These are phyloP conservation scores for Aradophagus sp. DNA, from an alignment of 1,140 invertebrate species.

Conservation along the genomic window DNA sequence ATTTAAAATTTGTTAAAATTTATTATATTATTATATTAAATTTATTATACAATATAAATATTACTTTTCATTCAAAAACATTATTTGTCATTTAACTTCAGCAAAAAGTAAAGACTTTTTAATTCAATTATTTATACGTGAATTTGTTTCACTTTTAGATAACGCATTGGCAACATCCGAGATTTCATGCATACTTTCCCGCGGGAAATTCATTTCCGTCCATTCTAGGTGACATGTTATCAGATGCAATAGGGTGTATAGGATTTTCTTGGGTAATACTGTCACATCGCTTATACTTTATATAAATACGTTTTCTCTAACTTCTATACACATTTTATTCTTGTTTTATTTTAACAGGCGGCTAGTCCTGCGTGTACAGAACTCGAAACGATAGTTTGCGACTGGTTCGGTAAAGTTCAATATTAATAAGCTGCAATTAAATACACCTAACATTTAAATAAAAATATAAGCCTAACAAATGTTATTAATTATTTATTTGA, in stretches of 20 bases:
- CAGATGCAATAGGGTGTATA: slow-evolving; percentile 95
- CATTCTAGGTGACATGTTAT: slow-evolving; percentile 98
- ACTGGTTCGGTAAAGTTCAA: slow-evolving; percentile 92
- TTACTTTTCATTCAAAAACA: too few species aligned
- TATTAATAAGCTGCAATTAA: too few species aligned
- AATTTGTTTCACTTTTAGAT: slow-evolving; percentile 77
- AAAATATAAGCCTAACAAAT: neutral
- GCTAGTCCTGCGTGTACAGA: slow-evolving; percentile 98
- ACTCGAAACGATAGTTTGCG: slow-evolving; percentile 95
- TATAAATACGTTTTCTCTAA: too few species aligned
- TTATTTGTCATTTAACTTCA: too few species aligned
- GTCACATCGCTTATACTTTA: too few species aligned
- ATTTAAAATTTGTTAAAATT: too few species aligned
- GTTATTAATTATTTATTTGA: slow-evolving; percentile 5
- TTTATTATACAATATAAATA: too few species aligned
- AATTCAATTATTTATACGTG: too few species aligned
- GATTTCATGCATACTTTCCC: slow-evolving; percentile 99
- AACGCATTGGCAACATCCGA: slow-evolving; percentile 99
- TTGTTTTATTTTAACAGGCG: slow-evolving; percentile 83
- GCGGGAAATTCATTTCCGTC: slow-evolving; percentile 98
- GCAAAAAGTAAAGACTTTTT: too few species aligned
- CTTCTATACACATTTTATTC: too few species aligned
- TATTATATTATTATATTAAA: too few species aligned
- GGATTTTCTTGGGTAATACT: slow-evolving; percentile 98
- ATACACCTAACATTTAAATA: too few species aligned